Evolutionary conservation across 92 coral and sea anemone species (phyloP), one percentile per base, ranked within the genome.

Genomic region (Isaurus tuberculatus): DNA sequence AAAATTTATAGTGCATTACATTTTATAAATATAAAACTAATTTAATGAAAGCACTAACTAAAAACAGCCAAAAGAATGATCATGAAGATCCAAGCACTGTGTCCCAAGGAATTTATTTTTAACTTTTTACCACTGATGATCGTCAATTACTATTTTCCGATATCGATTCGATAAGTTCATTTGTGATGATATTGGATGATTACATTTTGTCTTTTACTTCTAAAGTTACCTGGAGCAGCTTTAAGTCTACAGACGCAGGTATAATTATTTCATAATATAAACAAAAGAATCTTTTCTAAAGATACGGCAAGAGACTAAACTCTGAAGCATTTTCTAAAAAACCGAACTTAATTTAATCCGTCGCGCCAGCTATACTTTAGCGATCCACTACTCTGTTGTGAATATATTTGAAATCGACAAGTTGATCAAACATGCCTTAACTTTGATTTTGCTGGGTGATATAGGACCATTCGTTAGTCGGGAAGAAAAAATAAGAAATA

Each of bases 311-410:
- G 29, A 44, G 8, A 11, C 23, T 13, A 2, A 31, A 16, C 29
- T 33, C 53, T 75, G 81, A 55, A 57, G 53, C 48, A 58, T n/a
- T 22, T 34, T 75, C 31, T 34, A 46, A 17, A 60, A 31, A 11
- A 60, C 69, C 33, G 33, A 36, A 22, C 15, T 22, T 32, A 57
- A 77, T 77, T 58, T 58, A 58, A 36, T 77, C 69, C 43, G 70
- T 77, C 82, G 58, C 32, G 69, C 80, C 40, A 29, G 42, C 64
- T 23, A 42, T 4, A 17, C n/a, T n/a, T n/a, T n/a, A n/a, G n/a
- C n/a, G n/a, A 51, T 17, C 48, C 27, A 25, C 33, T 63, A 10
- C 26, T 63, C 16, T 22, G 4, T 25, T 8, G 19, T 26, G 34
- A 63, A 63, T 63, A 77, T 23, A 15, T 4, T 58, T 34, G 33